A percentile compares a stretch with the other conserved stretches of the same genome.
Conservation (phyloP, 2,113 vertebrate genomes). For the Ophiodon elongatus region DNA sequence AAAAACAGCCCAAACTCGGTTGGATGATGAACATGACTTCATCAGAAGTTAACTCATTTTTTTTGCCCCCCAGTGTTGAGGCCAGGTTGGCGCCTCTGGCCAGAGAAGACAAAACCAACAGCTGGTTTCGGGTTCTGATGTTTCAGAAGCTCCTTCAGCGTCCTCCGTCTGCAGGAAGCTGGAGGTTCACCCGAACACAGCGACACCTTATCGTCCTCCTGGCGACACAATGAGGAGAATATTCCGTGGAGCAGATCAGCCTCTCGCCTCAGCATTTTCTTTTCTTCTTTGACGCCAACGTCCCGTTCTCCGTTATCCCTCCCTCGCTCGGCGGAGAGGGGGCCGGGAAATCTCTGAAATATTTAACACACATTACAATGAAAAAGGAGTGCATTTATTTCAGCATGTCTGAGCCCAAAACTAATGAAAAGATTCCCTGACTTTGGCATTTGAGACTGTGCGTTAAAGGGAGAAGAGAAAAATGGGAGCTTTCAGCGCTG, state of each 20-base stretch:
- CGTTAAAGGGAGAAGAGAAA: slow-evolving; percentile 42
- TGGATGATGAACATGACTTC: no score
- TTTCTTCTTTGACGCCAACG: not conserved
- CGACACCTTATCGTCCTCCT: slow-evolving; percentile 25
- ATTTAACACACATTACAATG: slow-evolving; percentile 69
- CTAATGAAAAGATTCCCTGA: slow-evolving; percentile 74
- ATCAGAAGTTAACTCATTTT: no score
- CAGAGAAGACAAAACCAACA: not conserved
- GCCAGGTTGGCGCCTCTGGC: no score
- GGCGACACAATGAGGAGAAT: slow-evolving; percentile 35
- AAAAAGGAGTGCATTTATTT: slow-evolving; percentile 66
- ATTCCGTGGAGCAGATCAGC: no score
- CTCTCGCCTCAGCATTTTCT: slow-evolving; percentile 46
- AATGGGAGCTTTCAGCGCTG: slow-evolving; percentile 50
- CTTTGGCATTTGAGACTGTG: slow-evolving; percentile 48
- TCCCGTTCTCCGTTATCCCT: not conserved
- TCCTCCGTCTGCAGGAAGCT: no score
- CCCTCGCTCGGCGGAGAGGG: no score
- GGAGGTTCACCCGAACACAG: slow-evolving; percentile 20
- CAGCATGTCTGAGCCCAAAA: slow-evolving; percentile 54
- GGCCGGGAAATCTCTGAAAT: slow-evolving; percentile 63
- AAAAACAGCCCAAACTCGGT: no score
- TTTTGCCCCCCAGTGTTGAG: no score
- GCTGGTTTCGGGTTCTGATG: not conserved
- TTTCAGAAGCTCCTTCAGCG: not conserved